Evolutionary conservation across 2,888 invertebrate species (phyloP), one percentile per base, ranked within the genome.

Genomic region (Drepanosiphum platanoidis): DNA sequence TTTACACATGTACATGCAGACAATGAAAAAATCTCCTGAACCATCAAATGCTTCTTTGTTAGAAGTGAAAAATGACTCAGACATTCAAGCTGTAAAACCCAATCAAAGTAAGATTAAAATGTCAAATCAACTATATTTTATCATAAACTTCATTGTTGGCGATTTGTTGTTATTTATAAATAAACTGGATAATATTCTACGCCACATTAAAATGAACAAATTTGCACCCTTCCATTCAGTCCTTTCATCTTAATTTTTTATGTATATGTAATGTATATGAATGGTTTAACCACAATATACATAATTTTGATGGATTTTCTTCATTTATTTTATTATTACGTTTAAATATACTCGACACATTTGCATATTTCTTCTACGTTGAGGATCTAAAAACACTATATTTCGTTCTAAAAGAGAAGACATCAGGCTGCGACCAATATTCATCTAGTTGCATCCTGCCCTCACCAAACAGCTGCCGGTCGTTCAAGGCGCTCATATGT

Each of bases 101-200:
- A 84, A 75, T 77, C 74, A 84, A 84, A 84, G 83, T 84, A 84
- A 84, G 83, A 84, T 75, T 58, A 84, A 64, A 36, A 66, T 84
- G 75, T 68, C 83, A 36, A 46, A 75, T 84, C 52, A 72, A 68
- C 22, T 84, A 68, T 75, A 75, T 77, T 75, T 75, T 75, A 84
- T 36, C 27, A 77, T 75, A 75, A n/a, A 75, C 66, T 68, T 83
- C 27, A 75, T 15, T 83, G 66, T 83, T 66, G 74, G 75, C 66
- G 46, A 83, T 64, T 84, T 84, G 52, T 84, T 84, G 68, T 84
- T 84, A 83, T 84, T 84, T 84, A 75, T 84, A 84, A 84, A 84
- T 84, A 84, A 84, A 84, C 46, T 75, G 68, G 39, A 77, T 52
- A 22, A 22, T 58, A 36, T 77, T 46, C 52, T 84, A 30, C 15